Evolutionary conservation across 2,888 invertebrate genomes (phyloP).

Genomic region (Acleris emargana): DNA sequence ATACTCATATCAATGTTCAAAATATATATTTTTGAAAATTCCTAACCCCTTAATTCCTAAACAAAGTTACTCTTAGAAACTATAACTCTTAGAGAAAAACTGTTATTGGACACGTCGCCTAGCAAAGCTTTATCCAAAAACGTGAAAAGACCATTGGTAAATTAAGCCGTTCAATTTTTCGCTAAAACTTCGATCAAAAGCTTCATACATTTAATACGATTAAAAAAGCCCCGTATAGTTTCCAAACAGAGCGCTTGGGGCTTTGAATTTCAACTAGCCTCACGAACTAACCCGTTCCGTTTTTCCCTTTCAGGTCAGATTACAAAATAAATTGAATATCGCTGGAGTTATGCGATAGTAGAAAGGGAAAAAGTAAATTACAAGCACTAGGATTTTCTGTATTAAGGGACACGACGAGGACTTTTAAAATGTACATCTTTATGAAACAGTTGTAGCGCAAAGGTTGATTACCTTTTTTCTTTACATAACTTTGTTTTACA

Average conservation of each 20-base stretch:
- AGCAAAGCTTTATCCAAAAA: neutral
- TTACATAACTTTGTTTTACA: no score
- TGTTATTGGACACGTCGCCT: neutral
- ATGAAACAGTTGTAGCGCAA: no score
- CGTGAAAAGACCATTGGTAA: neutral
- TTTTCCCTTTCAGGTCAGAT: slow-evolving; percentile 3
- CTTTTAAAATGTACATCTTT: no score
- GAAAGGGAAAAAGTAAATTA: no score
- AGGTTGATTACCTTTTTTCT: no score
- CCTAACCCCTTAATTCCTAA: no score
- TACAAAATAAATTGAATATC: neutral
- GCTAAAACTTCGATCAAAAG: slow-evolving; percentile 2
- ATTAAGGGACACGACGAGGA: no score
- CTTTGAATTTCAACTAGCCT: slow-evolving; percentile 10
- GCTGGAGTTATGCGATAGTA: neutral
- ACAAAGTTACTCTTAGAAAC: no score
- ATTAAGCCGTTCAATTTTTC: neutral
- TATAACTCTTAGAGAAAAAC: neutral
- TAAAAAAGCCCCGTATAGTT: slow-evolving; percentile 13
- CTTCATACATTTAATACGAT: slow-evolving; percentile 10
- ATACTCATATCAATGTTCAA: no score
- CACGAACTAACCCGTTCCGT: neutral
- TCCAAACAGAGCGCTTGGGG: slow-evolving; percentile 7
- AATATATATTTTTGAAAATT: no score
- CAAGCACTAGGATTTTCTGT: no score